These are phyloP conservation scores for Pangasius sanitwongsei DNA, from an alignment of 2,797 vertebrate genomes.

Conservation along the genomic window DNA sequence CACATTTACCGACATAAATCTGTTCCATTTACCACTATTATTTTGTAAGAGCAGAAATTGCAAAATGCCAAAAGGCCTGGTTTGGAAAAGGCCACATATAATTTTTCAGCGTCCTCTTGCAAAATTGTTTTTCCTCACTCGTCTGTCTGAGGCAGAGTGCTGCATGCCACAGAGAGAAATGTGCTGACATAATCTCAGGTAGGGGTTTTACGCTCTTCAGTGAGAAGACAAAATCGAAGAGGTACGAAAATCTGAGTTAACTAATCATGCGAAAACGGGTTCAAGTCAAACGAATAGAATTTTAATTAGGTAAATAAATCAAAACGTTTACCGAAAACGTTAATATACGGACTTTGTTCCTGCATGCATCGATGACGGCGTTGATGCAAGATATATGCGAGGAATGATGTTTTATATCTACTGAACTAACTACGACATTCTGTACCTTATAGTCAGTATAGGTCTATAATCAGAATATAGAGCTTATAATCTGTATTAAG, in stretches of 20 bases:
- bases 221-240: neutral
- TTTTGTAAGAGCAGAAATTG: slow-evolving; percentile 59
- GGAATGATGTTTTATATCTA: neutral
- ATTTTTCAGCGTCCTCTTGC: slow-evolving; percentile 38
- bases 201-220: neutral
- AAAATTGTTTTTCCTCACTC: slow-evolving; percentile 41
- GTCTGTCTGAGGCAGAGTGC: neutral
- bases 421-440: neutral
- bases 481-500: neutral
- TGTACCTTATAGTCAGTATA: neutral
- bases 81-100: neutral
- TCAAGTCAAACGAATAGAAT: neutral
- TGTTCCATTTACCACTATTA: slow-evolving; percentile 12
- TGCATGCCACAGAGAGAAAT: neutral
- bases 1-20: neutral
- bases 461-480: neutral
- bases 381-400: neutral
- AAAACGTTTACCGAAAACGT: neutral
- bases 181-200: slow-evolving; percentile 17
- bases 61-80: slow-evolving; percentile 1
- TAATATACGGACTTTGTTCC: neutral
- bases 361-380: neutral
- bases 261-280: neutral
- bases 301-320: neutral
- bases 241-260: neutral